A percentile compares a stretch with the other conserved stretches of the same genome.
phyloP scores from a whole-genome alignment of 1,140 invertebrate species.

The Hylaeus anthracinus region DNA sequence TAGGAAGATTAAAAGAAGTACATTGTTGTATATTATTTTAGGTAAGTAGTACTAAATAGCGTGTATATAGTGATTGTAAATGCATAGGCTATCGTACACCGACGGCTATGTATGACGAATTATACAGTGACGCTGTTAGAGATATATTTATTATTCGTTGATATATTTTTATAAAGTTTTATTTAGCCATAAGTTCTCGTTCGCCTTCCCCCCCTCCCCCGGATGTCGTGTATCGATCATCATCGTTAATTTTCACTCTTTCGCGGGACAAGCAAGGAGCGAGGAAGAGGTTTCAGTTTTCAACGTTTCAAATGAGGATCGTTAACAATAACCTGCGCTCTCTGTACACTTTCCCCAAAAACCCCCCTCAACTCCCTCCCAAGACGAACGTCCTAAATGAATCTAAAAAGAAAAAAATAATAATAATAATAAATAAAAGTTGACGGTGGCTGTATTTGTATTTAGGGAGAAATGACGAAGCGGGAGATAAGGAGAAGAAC shows the following conservation, averaged over 20 bases:
- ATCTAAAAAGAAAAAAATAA: not conserved
- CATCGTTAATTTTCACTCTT: conserved; percentile 36
- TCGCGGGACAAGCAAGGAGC: not conserved
- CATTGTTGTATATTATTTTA: conserved; percentile 74
- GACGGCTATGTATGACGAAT: conserved; percentile 67
- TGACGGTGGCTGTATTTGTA: conserved; percentile 25
- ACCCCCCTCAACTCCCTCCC: not conserved
- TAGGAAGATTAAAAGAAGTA: conserved; percentile 37
- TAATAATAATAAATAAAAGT: not conserved
- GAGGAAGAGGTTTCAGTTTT: conserved; percentile 37
- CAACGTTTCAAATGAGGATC: conserved; percentile 45
- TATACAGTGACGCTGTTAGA: conserved; percentile 76
- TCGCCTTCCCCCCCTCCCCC: conserved; percentile 50
- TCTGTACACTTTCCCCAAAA: not conserved
- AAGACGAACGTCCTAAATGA: conserved; percentile 31
- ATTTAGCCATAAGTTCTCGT: conserved; percentile 76
- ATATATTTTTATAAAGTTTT: conserved; percentile 80
- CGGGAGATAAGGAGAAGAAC: not conserved
- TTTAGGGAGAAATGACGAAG: not conserved
- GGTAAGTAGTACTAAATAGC: conserved; percentile 71
- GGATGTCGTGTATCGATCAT: conserved; percentile 45
- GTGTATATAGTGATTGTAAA: conserved; percentile 77
- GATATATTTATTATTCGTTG: conserved; percentile 79
- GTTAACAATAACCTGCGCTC: conserved; percentile 38
- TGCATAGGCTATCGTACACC: conserved; percentile 65